phyloP scores from a whole-genome alignment of 2,797 vertebrate species.

The Phalloptychus januarius region DNA sequence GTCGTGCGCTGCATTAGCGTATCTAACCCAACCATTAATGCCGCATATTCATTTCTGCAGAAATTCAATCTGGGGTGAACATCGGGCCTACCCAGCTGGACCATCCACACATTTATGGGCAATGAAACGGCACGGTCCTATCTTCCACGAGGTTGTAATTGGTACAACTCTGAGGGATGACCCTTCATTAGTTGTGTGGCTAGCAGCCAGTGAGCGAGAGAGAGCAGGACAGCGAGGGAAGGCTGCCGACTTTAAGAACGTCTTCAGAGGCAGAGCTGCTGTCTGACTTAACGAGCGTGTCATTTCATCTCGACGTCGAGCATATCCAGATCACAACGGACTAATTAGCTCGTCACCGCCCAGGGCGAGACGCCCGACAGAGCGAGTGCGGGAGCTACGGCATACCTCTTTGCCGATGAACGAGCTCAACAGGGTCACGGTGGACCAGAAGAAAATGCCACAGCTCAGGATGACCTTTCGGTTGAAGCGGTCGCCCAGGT shows the following conservation, averaged over 20 bases:
- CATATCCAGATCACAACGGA: conserved; percentile 61
- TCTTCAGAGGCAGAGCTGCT: conserved; percentile 45
- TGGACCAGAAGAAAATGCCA: conserved; percentile 89
- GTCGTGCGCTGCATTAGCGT: conserved; percentile 17
- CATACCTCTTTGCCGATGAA: conserved; percentile 83
- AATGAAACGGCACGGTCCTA: conserved; percentile 46
- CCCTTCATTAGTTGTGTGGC: conserved; percentile 69
- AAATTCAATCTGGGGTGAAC: conserved; percentile 3
- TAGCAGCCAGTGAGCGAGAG: conserved; percentile 35
- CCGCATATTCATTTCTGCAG: conserved; percentile 8
- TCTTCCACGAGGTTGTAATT: conserved; percentile 56
- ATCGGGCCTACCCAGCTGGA: conserved; percentile 8
- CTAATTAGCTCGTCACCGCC: conserved; percentile 49
- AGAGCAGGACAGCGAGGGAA: background rate
- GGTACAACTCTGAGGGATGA: conserved; percentile 58
- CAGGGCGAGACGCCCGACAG: conserved; percentile 13
- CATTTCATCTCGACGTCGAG: conserved; percentile 68
- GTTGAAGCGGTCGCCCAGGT: conserved; percentile 91
- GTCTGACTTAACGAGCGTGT: conserved; percentile 65
- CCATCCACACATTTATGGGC: conserved; percentile 41
- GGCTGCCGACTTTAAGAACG: conserved; percentile 32
- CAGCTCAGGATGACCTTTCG: conserved; percentile 88
- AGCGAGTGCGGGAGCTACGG: conserved; percentile 1
- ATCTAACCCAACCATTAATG: conserved; percentile 17
- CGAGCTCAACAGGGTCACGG: conserved; percentile 85